Conservation (phyloP, 2,797 vertebrate genomes). For the Siniperca obscura region DNA sequence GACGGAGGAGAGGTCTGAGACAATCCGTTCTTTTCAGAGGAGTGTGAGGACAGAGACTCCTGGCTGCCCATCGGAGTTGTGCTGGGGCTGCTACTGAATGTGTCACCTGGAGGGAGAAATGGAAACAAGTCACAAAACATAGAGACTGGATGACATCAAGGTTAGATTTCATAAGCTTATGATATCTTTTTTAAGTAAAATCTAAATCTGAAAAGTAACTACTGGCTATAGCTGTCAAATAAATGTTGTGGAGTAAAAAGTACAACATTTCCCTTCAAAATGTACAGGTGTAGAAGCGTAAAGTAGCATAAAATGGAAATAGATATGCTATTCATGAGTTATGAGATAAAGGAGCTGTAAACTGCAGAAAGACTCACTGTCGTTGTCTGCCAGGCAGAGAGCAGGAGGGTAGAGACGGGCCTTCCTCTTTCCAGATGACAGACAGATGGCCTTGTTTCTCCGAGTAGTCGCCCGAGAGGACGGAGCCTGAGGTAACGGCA, state of each 20-base stretch:
- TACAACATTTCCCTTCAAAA: not conserved
- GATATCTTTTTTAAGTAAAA: not conserved
- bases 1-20: constrained; percentile 85
- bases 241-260: not conserved
- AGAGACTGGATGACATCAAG: not conserved
- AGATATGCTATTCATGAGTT: not conserved
- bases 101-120: constrained; percentile 87
- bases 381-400: constrained; percentile 94
- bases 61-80: constrained; percentile 97
- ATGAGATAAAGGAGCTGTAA: not conserved
- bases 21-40: constrained; percentile 94
- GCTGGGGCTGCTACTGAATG: constrained; percentile 95
- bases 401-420: constrained; percentile 90
- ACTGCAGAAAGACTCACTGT: constrained; percentile 89
- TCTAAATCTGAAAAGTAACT: not conserved
- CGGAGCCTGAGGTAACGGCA: constrained; percentile 92
- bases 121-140: not conserved
- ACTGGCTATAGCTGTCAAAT: not conserved
- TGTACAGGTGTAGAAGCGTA: not conserved
- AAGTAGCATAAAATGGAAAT: not conserved
- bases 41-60: constrained; percentile 97
- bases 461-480: constrained; percentile 88
- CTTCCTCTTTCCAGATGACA: constrained; percentile 93
- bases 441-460: constrained; percentile 93
- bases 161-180: not conserved